Evolutionary conservation across 2,113 vertebrate species (phyloP), one percentile per base, ranked within the genome.

Genomic region (Pipra filicauda): DNA sequence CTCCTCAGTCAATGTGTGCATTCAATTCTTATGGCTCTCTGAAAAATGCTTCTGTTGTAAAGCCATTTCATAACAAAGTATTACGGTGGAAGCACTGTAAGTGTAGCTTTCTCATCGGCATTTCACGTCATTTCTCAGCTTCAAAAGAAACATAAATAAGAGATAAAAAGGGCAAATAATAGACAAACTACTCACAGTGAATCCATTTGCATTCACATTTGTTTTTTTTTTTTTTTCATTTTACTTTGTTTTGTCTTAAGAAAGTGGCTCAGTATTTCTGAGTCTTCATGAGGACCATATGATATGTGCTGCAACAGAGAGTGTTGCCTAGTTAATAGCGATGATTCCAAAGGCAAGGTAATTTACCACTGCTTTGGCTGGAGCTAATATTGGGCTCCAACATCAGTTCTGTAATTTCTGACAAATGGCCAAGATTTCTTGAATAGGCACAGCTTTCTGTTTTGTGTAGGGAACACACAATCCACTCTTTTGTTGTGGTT

Each of bases 401-500:
- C 48, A 20, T 93, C 80, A 95, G 71, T 95, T 92, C 95, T 94
- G 81, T 95, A 72, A 80, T 95, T 96, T 96, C 91, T 97, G 94
- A 95, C 71, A 90, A 95, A 88, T 93, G 79, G 91, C 96, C 96
- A 97, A 92, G 83, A 74, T 96, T 95, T 96, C 89, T 95, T 97
- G 91, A 96, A 95, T 96, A 96, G 88, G 86, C 89, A 80, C 83
- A 93, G 94, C 93, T 96, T 96, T 96, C 93, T 92, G 90, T 96
- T 96, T 94, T 97, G 95, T 96, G 75, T 92, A 67, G 93, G 69
- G 91, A 96, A 49, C 78, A 71, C 73, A 97, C 90, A 97, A 94
- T 95, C 89, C 82, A 73, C 51, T 97, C 95, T 96, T 97, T 96
- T 96, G 88, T 96, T 97, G 93, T 94, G 81, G 85, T 96, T 95